Evolutionary conservation across 2,888 invertebrate species (phyloP).

Genomic region (Yponomeuta evonymella): DNA sequence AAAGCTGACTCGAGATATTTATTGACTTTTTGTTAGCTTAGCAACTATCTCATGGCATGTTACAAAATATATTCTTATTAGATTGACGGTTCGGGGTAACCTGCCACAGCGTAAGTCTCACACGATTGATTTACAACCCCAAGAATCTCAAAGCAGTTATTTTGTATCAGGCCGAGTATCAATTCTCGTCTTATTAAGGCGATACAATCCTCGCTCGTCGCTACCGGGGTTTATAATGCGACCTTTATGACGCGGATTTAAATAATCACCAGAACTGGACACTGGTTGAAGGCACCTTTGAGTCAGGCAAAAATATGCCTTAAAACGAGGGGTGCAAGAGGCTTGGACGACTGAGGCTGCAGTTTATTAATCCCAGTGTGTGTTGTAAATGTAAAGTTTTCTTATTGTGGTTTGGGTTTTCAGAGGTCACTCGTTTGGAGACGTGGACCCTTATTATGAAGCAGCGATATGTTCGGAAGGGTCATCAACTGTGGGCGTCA

Average conservation of each 20-base stretch:
- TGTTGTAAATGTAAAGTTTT: background rate
- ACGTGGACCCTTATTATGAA: background rate
- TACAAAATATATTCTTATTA: too few species aligned
- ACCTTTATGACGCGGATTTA: background rate
- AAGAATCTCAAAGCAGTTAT: background rate
- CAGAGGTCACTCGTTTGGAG: background rate
- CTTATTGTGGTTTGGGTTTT: background rate
- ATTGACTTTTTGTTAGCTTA: too few species aligned
- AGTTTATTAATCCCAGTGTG: background rate
- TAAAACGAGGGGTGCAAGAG: background rate
- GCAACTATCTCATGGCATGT: too few species aligned
- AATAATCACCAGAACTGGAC: constrained; percentile 1
- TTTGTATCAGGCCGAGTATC: background rate
- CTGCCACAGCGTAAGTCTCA: too few species aligned
- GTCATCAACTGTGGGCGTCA: too few species aligned
- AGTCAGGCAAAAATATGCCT: background rate
- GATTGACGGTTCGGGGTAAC: too few species aligned
- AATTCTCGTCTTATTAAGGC: background rate
- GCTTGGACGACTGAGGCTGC: background rate
- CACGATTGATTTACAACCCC: too few species aligned
- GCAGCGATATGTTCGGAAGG: too few species aligned
- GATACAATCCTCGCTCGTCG: background rate
- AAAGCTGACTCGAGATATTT: too few species aligned
- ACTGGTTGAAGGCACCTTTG: background rate
- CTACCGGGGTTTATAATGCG: background rate